These are phyloP conservation scores for Anas platyrhynchos DNA, from an alignment of 2,113 vertebrate genomes.

Conservation along the genomic window DNA sequence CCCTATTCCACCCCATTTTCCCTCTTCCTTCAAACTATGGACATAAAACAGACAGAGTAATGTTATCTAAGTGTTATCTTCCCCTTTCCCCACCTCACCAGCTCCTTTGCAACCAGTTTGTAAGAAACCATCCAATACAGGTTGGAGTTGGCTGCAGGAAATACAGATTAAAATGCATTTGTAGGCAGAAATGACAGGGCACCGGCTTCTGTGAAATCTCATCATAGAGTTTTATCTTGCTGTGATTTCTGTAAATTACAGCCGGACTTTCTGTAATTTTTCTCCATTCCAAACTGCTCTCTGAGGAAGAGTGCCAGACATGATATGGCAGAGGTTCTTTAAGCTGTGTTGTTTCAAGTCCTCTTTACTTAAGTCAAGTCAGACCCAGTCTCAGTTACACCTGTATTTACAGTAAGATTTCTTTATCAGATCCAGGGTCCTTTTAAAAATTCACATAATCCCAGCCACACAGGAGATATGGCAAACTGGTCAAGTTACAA, in stretches of 20 bases:
- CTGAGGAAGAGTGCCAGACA: neutral
- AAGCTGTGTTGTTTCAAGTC: neutral
- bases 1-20: neutral
- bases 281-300: neutral
- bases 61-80: accelerated
- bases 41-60: neutral
- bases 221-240: neutral
- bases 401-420: neutral
- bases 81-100: neutral
- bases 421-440: neutral
- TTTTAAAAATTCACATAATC: neutral
- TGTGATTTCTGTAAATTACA: neutral
- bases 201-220: neutral
- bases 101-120: neutral
- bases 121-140: neutral
- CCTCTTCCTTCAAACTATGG: neutral
- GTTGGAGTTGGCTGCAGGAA: neutral
- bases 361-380: neutral
- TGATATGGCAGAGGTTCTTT: accelerated
- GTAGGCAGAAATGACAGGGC: neutral
- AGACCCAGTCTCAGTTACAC: neutral
- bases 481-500: neutral
- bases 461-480: neutral
- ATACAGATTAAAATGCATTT: accelerated
- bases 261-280: neutral